Conservation (phyloP, 1,140 invertebrate species). For the Drosophila kohkoa region DNA sequence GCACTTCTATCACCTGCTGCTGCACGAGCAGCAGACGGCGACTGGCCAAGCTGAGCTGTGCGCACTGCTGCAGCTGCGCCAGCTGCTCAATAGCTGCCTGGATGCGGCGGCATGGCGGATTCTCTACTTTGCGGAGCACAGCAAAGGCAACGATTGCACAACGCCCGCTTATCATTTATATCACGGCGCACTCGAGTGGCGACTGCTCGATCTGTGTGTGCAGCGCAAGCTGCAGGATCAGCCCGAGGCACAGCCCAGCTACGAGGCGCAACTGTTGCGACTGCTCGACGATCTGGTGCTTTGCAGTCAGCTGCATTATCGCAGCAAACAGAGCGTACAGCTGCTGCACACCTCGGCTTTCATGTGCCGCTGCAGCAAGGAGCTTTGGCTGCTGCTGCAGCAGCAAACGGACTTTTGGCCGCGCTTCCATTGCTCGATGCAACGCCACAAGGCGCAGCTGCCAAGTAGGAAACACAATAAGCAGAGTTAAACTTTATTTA, state of each 20-base stretch:
- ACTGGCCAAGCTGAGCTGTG: conserved; percentile 1
- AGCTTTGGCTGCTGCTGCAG: conserved; percentile 60
- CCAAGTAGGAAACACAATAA: conserved; percentile 17
- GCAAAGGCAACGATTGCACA: conserved; percentile 78
- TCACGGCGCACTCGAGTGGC: conserved; percentile 80
- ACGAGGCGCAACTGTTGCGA: conserved; percentile 54
- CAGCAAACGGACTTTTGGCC: conserved; percentile 62
- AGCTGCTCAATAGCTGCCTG: conserved; percentile 61
- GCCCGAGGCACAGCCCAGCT: conserved; percentile 6
- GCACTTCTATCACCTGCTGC: conserved; percentile 66
- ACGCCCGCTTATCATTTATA: conserved; percentile 77
- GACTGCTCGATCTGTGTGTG: conserved; percentile 71
- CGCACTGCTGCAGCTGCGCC: conserved; percentile 30
- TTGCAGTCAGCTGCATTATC: conserved; percentile 52
- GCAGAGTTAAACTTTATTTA: neutral
- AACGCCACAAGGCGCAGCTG: conserved; percentile 43
- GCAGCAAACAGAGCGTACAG: conserved; percentile 59
- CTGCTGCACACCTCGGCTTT: conserved; percentile 62
- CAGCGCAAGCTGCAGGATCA: conserved; percentile 20
- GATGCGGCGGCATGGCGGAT: conserved; percentile 63
- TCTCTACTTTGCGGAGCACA: conserved; percentile 73
- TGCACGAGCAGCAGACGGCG: conserved; percentile 24
- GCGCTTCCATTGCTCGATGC: conserved; percentile 66
- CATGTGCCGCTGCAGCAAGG: conserved; percentile 76
- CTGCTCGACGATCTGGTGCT: conserved; percentile 65